Evolutionary conservation across 2,797 vertebrate species (phyloP).

Genomic region (Sylvia borin): DNA sequence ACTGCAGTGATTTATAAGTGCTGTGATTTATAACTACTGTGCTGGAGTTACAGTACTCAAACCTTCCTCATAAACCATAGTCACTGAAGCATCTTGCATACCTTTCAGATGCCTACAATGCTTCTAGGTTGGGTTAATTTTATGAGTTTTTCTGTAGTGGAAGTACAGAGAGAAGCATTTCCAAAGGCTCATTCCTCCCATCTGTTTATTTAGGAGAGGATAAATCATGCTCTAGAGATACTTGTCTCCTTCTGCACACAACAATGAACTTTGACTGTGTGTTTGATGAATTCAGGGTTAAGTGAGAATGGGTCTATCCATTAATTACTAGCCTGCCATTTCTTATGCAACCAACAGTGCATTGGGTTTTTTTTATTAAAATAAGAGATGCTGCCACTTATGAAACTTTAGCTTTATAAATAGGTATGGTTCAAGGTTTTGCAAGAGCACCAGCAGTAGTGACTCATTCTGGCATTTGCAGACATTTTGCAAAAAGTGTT

Average conservation of each 20-base stretch:
- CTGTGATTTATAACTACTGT: neutral
- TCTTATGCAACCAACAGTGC: neutral
- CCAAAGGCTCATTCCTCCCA: neutral
- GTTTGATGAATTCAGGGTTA: neutral
- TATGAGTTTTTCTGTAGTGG: neutral
- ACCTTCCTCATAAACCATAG: slow-evolving; percentile 8
- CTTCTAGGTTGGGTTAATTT: neutral
- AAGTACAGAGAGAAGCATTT: neutral
- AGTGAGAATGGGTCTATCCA: neutral
- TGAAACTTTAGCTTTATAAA: neutral
- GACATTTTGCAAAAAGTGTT: neutral
- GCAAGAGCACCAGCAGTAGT: neutral
- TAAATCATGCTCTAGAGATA: neutral
- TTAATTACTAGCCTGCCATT: neutral
- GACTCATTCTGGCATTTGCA: neutral
- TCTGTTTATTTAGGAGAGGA: neutral
- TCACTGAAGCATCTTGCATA: neutral
- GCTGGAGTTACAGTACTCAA: neutral
- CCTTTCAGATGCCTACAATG: neutral
- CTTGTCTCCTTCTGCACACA: neutral
- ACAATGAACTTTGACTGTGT: neutral
- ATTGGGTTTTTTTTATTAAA: neutral
- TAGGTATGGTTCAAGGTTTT: neutral
- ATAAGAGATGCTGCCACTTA: neutral
- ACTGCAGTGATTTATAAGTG: neutral